A percentile compares a stretch with the other conserved stretches of the same genome.
phyloP scores from a whole-genome alignment of 2,797 vertebrate genomes.

The Xyrichtys novacula region DNA sequence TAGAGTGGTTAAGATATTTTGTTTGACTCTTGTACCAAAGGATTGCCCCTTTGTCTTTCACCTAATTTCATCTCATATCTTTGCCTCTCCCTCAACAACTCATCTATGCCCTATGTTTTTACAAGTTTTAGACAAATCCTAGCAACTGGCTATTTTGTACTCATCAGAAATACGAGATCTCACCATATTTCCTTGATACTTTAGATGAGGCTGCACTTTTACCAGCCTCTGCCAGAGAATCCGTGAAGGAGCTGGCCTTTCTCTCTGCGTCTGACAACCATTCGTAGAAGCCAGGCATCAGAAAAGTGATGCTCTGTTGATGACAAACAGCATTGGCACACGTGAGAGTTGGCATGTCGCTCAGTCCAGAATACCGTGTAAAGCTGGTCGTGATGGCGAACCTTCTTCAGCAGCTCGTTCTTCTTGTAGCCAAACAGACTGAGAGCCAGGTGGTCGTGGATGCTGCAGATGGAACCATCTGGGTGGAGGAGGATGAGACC shows the following conservation, averaged over 20 bases:
- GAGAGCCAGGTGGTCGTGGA: slow-evolving; percentile 88
- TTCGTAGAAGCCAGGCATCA: slow-evolving; percentile 93
- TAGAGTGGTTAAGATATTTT: neutral
- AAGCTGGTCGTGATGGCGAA: slow-evolving; percentile 60
- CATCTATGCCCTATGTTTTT: neutral
- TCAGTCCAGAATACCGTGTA: slow-evolving; percentile 4
- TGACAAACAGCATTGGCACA: slow-evolving; percentile 49
- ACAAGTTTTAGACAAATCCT: neutral
- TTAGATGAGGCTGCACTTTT: slow-evolving; percentile 45
- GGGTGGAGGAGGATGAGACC: slow-evolving; percentile 88
- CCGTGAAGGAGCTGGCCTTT: slow-evolving; percentile 56
- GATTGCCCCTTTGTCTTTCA: neutral
- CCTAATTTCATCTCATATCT: neutral
- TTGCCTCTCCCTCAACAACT: neutral
- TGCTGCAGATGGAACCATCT: slow-evolving; percentile 89
- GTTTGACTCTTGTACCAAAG: neutral
- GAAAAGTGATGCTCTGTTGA: slow-evolving; percentile 90
- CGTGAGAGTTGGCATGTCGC: slow-evolving; percentile 9
- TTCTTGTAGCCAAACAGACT: slow-evolving; percentile 90
- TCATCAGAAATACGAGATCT: neutral
- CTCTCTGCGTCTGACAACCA: slow-evolving; percentile 80
- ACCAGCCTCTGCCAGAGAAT: slow-evolving; percentile 52
- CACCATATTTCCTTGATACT: slow-evolving; percentile 64
- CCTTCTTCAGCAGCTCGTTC: slow-evolving; percentile 91
- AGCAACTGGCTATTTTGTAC: neutral